A percentile compares a stretch with the other conserved stretches of the same genome.
Evolutionary conservation across 2,797 vertebrate species (phyloP).

Genomic region (Clarias platycephalus): DNA sequence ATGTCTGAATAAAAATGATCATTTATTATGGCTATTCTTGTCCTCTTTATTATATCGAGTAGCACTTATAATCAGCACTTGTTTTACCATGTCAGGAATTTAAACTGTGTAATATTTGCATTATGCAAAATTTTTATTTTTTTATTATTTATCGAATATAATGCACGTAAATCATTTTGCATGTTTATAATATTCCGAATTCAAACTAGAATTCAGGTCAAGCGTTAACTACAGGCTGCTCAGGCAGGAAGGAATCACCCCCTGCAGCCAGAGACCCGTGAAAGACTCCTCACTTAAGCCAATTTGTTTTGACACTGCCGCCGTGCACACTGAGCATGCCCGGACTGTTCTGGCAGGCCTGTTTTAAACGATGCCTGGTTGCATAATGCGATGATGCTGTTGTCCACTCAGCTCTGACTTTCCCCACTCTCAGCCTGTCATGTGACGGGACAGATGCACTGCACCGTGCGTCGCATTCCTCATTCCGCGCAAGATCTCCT

Average conservation of each 20-base stretch:
- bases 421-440: conserved; percentile 63
- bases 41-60: not conserved
- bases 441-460: conserved; percentile 61
- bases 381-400: conserved; percentile 69
- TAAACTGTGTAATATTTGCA: not conserved
- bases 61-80: not conserved
- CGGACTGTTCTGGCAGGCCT: conserved; percentile 64
- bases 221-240: conserved; percentile 8
- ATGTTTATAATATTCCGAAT: not conserved
- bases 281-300: conserved; percentile 69
- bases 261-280: conserved; percentile 65
- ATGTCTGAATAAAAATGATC: not conserved
- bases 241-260: conserved; percentile 49
- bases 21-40: not conserved
- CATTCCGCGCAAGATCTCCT: not conserved
- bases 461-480: conserved; percentile 55
- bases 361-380: conserved; percentile 72
- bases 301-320: conserved; percentile 72
- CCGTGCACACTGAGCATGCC: conserved; percentile 71
- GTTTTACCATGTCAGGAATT: not conserved
- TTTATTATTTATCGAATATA: too few species aligned
- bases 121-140: not conserved
- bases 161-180: not conserved
- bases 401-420: conserved; percentile 60
- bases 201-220: not conserved